Percentiles rank a stretch among this genome's conserved stretches.
Evolutionary conservation across 1,140 invertebrate genomes (phyloP).

Genomic region (Probaryconus sp.): DNA sequence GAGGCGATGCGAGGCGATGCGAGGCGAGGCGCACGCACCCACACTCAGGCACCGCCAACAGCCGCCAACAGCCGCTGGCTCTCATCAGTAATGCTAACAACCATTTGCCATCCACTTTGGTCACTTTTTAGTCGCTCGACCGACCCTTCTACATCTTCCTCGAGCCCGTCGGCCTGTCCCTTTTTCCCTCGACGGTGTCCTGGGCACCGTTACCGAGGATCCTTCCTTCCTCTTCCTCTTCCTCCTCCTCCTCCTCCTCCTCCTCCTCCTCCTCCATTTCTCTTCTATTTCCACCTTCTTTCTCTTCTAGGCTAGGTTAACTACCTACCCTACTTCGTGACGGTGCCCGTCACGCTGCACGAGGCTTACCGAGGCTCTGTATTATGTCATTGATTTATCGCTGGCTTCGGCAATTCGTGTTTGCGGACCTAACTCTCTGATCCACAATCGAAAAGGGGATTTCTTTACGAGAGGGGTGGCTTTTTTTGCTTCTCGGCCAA

Average conservation of each 20-base stretch:
- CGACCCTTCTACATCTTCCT: neutral
- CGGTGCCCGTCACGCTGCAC: no score
- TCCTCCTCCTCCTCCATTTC: no score
- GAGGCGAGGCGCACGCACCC: neutral
- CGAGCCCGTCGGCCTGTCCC: neutral
- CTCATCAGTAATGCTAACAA: neutral
- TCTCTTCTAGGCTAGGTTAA: neutral
- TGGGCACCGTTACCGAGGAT: no score
- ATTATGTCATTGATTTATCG: slow-evolving; percentile 31
- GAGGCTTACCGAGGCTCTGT: no score
- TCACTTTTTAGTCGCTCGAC: slow-evolving; percentile 2
- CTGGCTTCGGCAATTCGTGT: slow-evolving; percentile 7
- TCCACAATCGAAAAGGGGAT: no score
- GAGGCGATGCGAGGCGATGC: neutral
- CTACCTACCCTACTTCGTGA: no score
- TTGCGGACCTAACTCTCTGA: neutral
- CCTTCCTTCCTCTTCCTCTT: no score
- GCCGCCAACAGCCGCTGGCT: no score
- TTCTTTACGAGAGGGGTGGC: no score
- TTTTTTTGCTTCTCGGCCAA: no score
- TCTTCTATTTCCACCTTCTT: no score
- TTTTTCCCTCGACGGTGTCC: neutral
- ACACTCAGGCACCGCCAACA: neutral
- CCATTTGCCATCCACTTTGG: slow-evolving; percentile 7
- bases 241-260: no score